phyloP scores from a whole-genome alignment of 64 coral and sea anemone genomes.

The Anthopleura sola region DNA sequence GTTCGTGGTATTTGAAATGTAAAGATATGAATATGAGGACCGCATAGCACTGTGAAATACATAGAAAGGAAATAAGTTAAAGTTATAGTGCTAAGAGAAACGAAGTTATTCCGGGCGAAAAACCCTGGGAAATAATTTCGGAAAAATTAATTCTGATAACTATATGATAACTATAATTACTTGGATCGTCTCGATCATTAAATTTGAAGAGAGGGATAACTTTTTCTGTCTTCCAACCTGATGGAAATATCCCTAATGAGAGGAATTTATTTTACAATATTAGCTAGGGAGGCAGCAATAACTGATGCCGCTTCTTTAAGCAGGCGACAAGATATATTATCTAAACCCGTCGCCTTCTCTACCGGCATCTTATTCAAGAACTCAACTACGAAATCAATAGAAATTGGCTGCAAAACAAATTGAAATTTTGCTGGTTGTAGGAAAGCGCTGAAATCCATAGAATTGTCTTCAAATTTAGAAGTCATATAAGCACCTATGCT shows the following conservation, averaged over 20 bases:
- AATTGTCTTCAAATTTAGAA: neutral
- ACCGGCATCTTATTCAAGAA: neutral
- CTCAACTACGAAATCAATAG: neutral
- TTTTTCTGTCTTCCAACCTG: constrained; percentile 1
- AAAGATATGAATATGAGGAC: too few relatives aligned
- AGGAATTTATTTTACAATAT: constrained; percentile 17
- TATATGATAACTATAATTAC: constrained; percentile 27
- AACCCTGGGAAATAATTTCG: too few relatives aligned
- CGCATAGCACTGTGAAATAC: too few relatives aligned
- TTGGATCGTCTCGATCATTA: neutral
- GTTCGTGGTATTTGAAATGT: too few relatives aligned
- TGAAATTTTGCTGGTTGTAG: neutral
- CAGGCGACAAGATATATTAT: neutral
- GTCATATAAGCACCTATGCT: neutral
- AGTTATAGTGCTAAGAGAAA: too few relatives aligned
- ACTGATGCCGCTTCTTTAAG: neutral
- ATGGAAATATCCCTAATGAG: neutral
- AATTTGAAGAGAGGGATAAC: constrained; percentile 28
- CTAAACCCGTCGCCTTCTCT: neutral
- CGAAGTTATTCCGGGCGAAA: too few relatives aligned
- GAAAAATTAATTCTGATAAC: too few relatives aligned
- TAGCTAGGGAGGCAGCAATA: neutral
- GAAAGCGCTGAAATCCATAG: neutral
- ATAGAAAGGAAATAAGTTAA: too few relatives aligned
- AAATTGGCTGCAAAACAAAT: neutral